Conservation (phyloP, 2,888 invertebrate species). For the Ptilodon capucinus region DNA sequence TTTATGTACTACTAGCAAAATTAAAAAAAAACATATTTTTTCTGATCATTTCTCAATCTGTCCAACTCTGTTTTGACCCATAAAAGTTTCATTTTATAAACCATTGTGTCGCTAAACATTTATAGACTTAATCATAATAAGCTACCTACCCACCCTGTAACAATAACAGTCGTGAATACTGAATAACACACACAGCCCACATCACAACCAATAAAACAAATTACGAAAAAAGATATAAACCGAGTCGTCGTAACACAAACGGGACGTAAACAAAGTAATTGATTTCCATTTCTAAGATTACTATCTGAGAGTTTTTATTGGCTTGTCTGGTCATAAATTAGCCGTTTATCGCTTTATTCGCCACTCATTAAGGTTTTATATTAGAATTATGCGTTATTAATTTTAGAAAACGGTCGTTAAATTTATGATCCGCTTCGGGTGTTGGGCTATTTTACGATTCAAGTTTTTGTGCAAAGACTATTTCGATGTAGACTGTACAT, state of each 20-base stretch:
- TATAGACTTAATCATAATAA: not conserved
- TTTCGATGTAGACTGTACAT: slow-evolving; percentile 23
- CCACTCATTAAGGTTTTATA: slow-evolving; percentile 76
- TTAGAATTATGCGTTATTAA: slow-evolving; percentile 75
- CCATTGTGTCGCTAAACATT: too few species aligned
- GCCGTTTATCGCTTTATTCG: slow-evolving; percentile 73
- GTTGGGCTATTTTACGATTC: slow-evolving; percentile 46
- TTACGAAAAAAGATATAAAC: slow-evolving; percentile 26
- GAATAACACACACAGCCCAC: slow-evolving; percentile 26
- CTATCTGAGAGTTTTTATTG: slow-evolving; percentile 58
- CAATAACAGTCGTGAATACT: slow-evolving; percentile 8
- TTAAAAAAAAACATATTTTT: too few species aligned
- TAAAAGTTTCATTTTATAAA: too few species aligned
- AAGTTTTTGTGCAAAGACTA: slow-evolving; percentile 38
- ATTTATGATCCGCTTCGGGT: slow-evolving; percentile 56
- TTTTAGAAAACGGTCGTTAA: slow-evolving; percentile 70
- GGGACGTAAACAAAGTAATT: slow-evolving; percentile 60
- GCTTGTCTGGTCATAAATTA: slow-evolving; percentile 57
- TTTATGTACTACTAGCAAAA: too few species aligned
- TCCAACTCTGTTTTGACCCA: too few species aligned
- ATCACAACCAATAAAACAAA: slow-evolving; percentile 30
- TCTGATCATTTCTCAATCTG: too few species aligned
- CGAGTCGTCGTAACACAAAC: slow-evolving; percentile 22
- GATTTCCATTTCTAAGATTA: slow-evolving; percentile 56
- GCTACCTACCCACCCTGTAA: not conserved